Percentiles rank a stretch among this genome's conserved stretches.
phyloP scores from a whole-genome alignment of 2,113 vertebrate genomes.

The Clupea harengus region DNA sequence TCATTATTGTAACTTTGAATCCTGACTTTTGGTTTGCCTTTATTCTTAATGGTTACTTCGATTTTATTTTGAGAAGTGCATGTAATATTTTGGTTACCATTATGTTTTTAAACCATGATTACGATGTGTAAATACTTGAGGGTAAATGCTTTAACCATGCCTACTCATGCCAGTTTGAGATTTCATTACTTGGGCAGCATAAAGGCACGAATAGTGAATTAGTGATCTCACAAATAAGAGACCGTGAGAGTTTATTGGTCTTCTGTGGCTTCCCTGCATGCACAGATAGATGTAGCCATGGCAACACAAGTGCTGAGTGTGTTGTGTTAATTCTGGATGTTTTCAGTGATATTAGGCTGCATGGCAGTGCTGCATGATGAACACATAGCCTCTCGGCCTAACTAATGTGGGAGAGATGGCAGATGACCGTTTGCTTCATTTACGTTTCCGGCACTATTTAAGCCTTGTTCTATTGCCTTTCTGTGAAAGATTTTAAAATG shows the following conservation, averaged over 20 bases:
- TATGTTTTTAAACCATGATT: neutral
- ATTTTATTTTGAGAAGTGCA: neutral
- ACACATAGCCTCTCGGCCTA: neutral
- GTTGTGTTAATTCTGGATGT: neutral
- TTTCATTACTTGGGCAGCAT: neutral
- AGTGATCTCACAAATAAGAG: neutral
- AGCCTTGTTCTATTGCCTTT: neutral
- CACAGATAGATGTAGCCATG: neutral
- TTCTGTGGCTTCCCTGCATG: neutral
- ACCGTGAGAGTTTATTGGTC: neutral
- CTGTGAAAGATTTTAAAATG: neutral
- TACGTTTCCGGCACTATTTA: neutral
- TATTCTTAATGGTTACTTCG: neutral
- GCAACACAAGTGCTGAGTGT: neutral
- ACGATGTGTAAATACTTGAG: neutral
- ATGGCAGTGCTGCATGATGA: neutral
- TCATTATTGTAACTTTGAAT: neutral
- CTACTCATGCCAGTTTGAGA: neutral
- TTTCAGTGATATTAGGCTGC: neutral
- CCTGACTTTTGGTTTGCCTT: neutral
- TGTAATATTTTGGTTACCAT: neutral
- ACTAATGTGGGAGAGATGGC: neutral
- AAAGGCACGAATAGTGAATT: neutral
- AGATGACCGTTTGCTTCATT: neutral
- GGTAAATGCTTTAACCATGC: neutral